These are phyloP conservation scores for Drosophila bocqueti DNA, from an alignment of 1,140 invertebrate species.

Conservation along the genomic window DNA sequence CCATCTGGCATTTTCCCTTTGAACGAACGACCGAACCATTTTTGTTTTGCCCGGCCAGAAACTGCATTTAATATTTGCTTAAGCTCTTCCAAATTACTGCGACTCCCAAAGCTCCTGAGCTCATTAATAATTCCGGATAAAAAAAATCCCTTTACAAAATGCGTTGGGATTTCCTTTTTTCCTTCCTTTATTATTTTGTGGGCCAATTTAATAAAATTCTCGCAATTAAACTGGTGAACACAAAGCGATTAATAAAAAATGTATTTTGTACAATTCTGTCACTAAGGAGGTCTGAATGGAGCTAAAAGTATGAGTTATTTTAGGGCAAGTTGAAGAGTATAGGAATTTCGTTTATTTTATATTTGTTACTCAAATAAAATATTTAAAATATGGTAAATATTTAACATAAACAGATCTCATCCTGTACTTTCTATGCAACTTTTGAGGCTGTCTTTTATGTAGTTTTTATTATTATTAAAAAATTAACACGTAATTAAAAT, in stretches of 20 bases:
- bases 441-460: neutral
- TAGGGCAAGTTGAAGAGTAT: neutral
- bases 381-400: neutral
- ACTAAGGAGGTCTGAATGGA: neutral
- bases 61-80: slow-evolving; percentile 72
- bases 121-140: slow-evolving; percentile 36
- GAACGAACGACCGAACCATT: slow-evolving; percentile 2
- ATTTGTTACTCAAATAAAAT: too few relatives aligned
- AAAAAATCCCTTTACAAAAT: slow-evolving; percentile 13
- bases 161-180: slow-evolving; percentile 9
- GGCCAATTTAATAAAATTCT: slow-evolving; percentile 19
- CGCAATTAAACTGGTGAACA: neutral
- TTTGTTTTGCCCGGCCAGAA: slow-evolving; percentile 32
- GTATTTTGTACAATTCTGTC: neutral
- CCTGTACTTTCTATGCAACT: neutral
- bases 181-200: slow-evolving; percentile 19
- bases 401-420: neutral
- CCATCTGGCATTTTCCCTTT: slow-evolving; percentile 23
- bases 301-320: neutral
- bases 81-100: slow-evolving; percentile 25
- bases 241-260: slow-evolving; percentile 1
- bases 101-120: slow-evolving; percentile 35
- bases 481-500: too few relatives aligned
- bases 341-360: neutral
- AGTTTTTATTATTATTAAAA: too few relatives aligned